phyloP scores from a whole-genome alignment of 2,888 invertebrate species.

The Fabriciana adippe region DNA sequence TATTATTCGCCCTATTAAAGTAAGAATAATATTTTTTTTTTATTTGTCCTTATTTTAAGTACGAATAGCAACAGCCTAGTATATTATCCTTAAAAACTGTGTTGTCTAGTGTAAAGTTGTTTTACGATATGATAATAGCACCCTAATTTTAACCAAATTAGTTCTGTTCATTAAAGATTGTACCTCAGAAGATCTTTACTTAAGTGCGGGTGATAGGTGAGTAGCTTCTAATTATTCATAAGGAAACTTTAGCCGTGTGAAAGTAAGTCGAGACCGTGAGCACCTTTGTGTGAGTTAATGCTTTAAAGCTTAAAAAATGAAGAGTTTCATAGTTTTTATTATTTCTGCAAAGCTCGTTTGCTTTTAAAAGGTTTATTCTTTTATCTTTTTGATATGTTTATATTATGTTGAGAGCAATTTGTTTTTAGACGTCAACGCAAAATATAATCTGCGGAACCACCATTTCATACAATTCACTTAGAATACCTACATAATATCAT shows the following conservation, averaged over 20 bases:
- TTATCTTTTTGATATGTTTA: conserved; percentile 5
- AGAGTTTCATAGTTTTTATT: conserved; percentile 4
- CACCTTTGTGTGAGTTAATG: conserved; percentile 10
- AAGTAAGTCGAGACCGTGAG: conserved; percentile 17
- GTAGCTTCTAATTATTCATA: conserved; percentile 24
- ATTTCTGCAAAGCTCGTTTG: conserved; percentile 13
- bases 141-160: not conserved
- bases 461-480: too few species aligned
- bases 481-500: too few species aligned
- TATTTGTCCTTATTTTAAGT: too few species aligned
- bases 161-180: conserved; percentile 2
- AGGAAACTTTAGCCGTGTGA: conserved; percentile 16
- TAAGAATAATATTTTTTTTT: too few species aligned
- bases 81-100: too few species aligned
- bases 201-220: conserved; percentile 7
- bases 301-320: conserved; percentile 10
- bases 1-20: too few species aligned
- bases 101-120: too few species aligned
- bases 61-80: too few species aligned
- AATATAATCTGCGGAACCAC: too few species aligned
- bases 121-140: too few species aligned
- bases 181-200: conserved; percentile 13
- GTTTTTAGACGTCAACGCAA: too few species aligned
- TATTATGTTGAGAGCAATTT: not conserved
- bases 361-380: conserved; percentile 6